Evolutionary conservation across 2,113 vertebrate species (phyloP), one percentile per base, ranked within the genome.

Genomic region (Drymodes brunneopygia): DNA sequence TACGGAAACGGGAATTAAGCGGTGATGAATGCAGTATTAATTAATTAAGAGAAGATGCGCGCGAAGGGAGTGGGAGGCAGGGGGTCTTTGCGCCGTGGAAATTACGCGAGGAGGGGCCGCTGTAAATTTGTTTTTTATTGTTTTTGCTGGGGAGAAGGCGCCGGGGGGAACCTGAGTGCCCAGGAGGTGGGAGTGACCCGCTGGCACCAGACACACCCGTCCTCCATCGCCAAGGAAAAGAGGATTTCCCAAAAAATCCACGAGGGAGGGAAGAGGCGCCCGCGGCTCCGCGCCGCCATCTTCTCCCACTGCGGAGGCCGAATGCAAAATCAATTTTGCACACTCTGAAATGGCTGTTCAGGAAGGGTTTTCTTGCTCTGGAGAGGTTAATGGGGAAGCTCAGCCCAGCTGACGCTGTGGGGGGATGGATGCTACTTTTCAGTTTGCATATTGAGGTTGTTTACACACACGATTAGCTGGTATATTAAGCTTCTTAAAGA

Each of bases 11-110:
- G 66, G 95, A 96, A 97, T 96, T 96, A 97, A 95, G 96, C 77
- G 2, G 88, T 93, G 93, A 97, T 95, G 96, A 98, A 97, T 85
- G 77, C 47, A n/a, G 85, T 95, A 95, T 98, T 97, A 97, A 97
- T 97, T 95, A 97, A 97, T 97, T 95, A 94, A 96, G 79, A 53
- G 81, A 95, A 92, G 95, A 92, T 10, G n/a, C 89, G 48, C 29
- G 7, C 1, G 61, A n/a, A 95, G 77, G 44, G 89, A 87, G 85
- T 6, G 57, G 79, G 67, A 73, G 35, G 75, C 54, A 62, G 80
- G 66, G 64, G 89, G 65, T 84, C 61, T 89, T 62, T 36, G 82
- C 44, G 3, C 86, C 12, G 50, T 33, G 78, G 82, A 86, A 73
- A 94, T 80, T 11, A 65, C 42, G 58, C 53, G 47, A 82, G 72